Percentiles rank a stretch among this genome's conserved stretches.
Evolutionary conservation across 2,113 vertebrate species (phyloP).

Genomic region (Struthio camelus): DNA sequence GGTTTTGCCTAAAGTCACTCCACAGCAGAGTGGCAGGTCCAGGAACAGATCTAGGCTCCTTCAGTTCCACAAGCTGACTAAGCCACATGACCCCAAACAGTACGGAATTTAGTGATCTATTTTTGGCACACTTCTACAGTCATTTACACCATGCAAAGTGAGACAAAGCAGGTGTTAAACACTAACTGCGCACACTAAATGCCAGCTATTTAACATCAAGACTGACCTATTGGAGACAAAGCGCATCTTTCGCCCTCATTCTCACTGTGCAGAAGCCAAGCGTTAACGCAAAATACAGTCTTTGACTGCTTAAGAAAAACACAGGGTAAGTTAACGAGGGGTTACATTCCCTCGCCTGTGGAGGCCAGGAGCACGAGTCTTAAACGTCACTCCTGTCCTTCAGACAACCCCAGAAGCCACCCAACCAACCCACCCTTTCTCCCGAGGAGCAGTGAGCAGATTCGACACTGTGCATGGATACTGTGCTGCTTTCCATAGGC

Average conservation of each 20-base stretch:
- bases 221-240: background rate
- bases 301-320: accelerated
- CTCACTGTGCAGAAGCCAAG: accelerated
- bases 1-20: background rate
- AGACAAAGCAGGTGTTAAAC: background rate
- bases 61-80: background rate
- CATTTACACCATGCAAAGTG: accelerated
- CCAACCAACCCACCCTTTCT: background rate
- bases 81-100: background rate
- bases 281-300: accelerated
- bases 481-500: accelerated
- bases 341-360: background rate
- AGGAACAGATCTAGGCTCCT: background rate
- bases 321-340: accelerated
- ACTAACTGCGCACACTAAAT: accelerated
- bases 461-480: accelerated
- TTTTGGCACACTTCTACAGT: background rate
- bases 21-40: background rate
- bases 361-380: background rate
- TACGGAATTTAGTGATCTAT: background rate
- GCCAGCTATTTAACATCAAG: accelerated
- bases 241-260: background rate
- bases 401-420: background rate
- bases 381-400: accelerated
- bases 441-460: accelerated